These are phyloP conservation scores for Fulmarus glacialis DNA, from an alignment of 2,113 vertebrate genomes.

Conservation along the genomic window DNA sequence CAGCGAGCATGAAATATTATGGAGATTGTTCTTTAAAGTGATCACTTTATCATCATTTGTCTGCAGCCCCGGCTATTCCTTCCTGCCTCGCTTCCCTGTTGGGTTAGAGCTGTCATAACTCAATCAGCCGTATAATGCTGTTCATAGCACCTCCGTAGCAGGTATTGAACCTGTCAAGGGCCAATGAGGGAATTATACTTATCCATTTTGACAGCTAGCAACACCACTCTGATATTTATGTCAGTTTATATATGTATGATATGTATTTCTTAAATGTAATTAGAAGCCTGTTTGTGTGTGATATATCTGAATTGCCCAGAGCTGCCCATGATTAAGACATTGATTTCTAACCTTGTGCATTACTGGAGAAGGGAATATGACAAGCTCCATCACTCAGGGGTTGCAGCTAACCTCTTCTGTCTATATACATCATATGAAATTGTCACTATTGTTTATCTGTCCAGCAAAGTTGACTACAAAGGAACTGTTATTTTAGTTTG, in stretches of 20 bases:
- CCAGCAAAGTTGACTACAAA: conserved; percentile 48
- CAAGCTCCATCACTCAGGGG: conserved; percentile 71
- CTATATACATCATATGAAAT: conserved; percentile 63
- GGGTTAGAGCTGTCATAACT: conserved; percentile 97
- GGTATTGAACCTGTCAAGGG: conserved; percentile 84
- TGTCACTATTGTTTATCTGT: conserved; percentile 72
- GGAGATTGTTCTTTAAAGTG: conserved; percentile 99
- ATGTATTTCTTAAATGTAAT: conserved; percentile 79
- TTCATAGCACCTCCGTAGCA: conserved; percentile 70
- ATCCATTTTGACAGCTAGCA: conserved; percentile 84
- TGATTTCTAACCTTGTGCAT: conserved; percentile 71
- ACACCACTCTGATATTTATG: conserved; percentile 85
- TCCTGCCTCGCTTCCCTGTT: conserved; percentile 82
- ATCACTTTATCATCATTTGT: conserved; percentile 99
- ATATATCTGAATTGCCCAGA: conserved; percentile 70
- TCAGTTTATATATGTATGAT: conserved; percentile 83
- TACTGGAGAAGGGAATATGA: conserved; percentile 71
- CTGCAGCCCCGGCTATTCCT: conserved; percentile 85
- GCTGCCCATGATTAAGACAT: conserved; percentile 68
- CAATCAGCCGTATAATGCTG: conserved; percentile 94
- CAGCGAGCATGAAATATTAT: conserved; percentile 99
- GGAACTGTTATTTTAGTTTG: conserved; percentile 26
- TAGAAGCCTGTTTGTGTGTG: conserved; percentile 70
- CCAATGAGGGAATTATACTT: conserved; percentile 84
- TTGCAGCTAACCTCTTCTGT: conserved; percentile 62